Evolutionary conservation across 2,888 invertebrate species (phyloP).

Genomic region (Patella depressa): DNA sequence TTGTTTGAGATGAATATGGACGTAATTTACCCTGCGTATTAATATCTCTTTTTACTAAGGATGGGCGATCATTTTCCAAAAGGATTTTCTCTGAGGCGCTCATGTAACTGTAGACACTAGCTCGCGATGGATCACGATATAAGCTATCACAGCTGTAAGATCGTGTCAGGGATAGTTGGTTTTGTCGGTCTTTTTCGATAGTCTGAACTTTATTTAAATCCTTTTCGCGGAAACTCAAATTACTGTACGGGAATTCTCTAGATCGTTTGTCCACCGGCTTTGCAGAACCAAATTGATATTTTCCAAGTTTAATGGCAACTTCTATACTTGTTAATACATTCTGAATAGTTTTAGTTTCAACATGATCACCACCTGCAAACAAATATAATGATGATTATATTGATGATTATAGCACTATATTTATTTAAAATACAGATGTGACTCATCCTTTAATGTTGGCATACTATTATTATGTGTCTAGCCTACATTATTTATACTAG

Average conservation of each 20-base stretch:
- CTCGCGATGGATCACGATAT: slow-evolving; percentile 24
- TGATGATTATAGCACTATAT: too few relatives aligned
- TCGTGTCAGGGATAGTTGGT: background rate
- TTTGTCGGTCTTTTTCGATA: background rate
- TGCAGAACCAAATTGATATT: slow-evolving; percentile 47
- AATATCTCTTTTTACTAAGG: background rate
- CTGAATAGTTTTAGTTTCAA: slow-evolving; percentile 48
- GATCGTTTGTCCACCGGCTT: slow-evolving; percentile 42
- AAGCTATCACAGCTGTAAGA: slow-evolving; percentile 30
- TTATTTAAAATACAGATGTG: too few relatives aligned
- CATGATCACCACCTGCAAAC: slow-evolving; percentile 54
- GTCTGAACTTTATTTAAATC: slow-evolving; percentile 45
- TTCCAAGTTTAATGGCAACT: slow-evolving; percentile 50
- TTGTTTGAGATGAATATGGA: background rate
- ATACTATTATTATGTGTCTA: too few relatives aligned
- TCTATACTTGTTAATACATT: slow-evolving; percentile 54
- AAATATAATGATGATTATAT: too few relatives aligned
- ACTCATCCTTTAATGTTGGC: too few relatives aligned
- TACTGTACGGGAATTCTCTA: slow-evolving; percentile 50
- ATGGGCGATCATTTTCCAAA: background rate
- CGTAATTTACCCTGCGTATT: background rate
- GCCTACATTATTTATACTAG: too few relatives aligned
- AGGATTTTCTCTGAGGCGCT: slow-evolving; percentile 35
- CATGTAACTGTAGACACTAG: slow-evolving; percentile 21
- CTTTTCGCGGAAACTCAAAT: slow-evolving; percentile 53